Evolutionary conservation across 1,140 invertebrate species (phyloP).

Genomic region (Cyrtorhinus lividipennis): DNA sequence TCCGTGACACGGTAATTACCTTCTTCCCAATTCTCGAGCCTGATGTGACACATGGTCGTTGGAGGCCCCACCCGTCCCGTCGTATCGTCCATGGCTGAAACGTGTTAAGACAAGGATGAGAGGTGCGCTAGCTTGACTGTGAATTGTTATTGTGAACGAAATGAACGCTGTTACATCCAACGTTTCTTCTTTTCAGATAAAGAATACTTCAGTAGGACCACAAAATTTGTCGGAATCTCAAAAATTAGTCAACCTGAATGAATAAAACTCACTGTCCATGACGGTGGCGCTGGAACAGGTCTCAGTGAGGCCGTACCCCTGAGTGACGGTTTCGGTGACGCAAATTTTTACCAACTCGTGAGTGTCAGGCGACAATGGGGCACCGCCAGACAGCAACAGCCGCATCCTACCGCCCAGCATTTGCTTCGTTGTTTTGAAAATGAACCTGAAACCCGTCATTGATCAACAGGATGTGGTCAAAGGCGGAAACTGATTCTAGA

Average conservation of each 20-base stretch:
- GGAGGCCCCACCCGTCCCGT: constrained; percentile 82
- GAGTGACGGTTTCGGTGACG: constrained; percentile 75
- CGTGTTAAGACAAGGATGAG: no score
- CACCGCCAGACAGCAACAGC: constrained; percentile 80
- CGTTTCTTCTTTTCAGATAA: background rate
- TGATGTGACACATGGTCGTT: constrained; percentile 69
- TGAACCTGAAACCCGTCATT: constrained; percentile 38
- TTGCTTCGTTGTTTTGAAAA: constrained; percentile 63
- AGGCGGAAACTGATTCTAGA: no score
- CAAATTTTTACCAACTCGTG: constrained; percentile 89
- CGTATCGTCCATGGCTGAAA: constrained; percentile 21
- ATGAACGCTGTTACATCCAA: no score
- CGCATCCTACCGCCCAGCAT: constrained; percentile 77
- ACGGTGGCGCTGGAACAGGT: constrained; percentile 85
- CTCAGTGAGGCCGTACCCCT: constrained; percentile 96
- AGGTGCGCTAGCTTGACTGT: no score
- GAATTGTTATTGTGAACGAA: no score
- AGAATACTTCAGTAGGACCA: background rate
- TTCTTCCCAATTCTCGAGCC: constrained; percentile 88
- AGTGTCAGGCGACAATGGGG: constrained; percentile 88
- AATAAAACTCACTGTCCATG: constrained; percentile 53
- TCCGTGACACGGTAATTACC: constrained; percentile 82
- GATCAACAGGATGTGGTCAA: constrained; percentile 13
- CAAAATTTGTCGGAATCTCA: constrained; percentile 42
- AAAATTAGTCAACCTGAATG: constrained; percentile 25